Evolutionary conservation across 2,888 invertebrate genomes (phyloP), one percentile per base, ranked within the genome.

Genomic region (Aspidapion aeneum): DNA sequence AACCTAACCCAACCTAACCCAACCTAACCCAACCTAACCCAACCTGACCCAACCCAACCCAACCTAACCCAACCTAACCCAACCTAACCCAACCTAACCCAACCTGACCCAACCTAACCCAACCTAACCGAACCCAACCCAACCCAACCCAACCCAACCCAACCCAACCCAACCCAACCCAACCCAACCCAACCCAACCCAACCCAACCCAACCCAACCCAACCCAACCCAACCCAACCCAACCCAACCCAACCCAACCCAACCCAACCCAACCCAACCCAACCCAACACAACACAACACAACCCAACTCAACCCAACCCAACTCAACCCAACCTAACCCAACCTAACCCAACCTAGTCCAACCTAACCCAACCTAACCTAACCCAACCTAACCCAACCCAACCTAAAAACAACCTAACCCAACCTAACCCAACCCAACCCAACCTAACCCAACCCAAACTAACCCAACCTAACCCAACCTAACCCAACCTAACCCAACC

Each of bases 381-480:
- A 52, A 52, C 54, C 54, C 18, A 52, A 52, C 54, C 54, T 16
- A 52, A 52, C 54, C 54, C 18, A 52, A 35, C 35, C 35, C 35
- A 35, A 35, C 35, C 35, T 12, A 35, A 35, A n/a, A 3, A 3
- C 35, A 35, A 35, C 35, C 35, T 12, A 35, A 35, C 35, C 35
- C 35, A 35, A 35, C 35, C 35, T 12, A 35, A 35, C 35, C 35
- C 35, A 35, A 56, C 56, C 56, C 35, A 35, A 35, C 35, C 35
- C 35, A 35, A 35, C 35, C 35, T 12, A 35, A 35, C 35, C 35
- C 35, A 35, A 35, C 35, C 35, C 35, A 35, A 35, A 3, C 35
- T 12, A 35, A 35, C 35, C 35, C 19, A 56, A 56, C 56, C 56
- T 9, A 56, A 56, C 56, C 56, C n/a, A 56, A 56, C 56, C 56